Conservation (phyloP, 2,113 vertebrate genomes). For the Centrocercus urophasianus region DNA sequence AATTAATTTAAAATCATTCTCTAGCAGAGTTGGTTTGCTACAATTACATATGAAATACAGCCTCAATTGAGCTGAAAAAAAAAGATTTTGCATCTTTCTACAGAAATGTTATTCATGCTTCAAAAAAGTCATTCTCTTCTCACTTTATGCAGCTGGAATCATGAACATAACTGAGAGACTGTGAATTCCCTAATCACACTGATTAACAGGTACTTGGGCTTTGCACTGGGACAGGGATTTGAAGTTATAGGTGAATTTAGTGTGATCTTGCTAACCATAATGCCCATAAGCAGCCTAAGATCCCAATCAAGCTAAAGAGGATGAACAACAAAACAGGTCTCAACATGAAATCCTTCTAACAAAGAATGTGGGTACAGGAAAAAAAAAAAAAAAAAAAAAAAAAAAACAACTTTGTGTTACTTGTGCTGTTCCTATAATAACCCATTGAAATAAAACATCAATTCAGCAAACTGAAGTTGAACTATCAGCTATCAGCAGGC, state of each 20-base stretch:
- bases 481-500: not conserved
- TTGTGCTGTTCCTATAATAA: not conserved
- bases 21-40: not conserved
- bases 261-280: not conserved
- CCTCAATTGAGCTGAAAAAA: not conserved
- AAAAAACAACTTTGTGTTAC: not conserved
- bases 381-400: too few relatives aligned
- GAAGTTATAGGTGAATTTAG: not conserved
- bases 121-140: not conserved
- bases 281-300: not conserved
- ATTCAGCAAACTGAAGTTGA: not conserved
- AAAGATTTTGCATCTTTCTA: not conserved
- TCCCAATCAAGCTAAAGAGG: not conserved
- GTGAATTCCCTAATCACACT: not conserved
- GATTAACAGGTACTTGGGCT: not conserved
- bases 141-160: not conserved
- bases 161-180: not conserved
- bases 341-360: not conserved
- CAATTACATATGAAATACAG: not conserved
- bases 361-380: not conserved
- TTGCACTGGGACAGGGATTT: not conserved
- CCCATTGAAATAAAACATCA: not conserved
- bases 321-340: not conserved
- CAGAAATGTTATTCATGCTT: not conserved
- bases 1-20: constrained; percentile 19